Conservation (phyloP, 1,140 invertebrate species). For the Sinonovacula constricta region DNA sequence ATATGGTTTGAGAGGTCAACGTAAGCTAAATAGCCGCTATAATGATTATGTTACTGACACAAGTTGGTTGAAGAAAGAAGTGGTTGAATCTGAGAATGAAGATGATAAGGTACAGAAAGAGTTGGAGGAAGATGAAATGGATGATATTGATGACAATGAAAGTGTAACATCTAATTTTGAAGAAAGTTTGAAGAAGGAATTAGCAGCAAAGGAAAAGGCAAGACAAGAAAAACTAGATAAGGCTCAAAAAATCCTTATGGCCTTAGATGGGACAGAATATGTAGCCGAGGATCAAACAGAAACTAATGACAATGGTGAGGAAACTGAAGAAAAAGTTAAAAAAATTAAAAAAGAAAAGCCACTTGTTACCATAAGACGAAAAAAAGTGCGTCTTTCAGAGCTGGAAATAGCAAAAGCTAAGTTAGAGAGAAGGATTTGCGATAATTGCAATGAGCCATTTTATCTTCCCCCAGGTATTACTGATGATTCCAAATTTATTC, state of each 20-base stretch:
- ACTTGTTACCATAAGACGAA: too few species aligned
- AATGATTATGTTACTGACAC: background rate
- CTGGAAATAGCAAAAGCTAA: too few species aligned
- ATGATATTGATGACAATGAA: background rate
- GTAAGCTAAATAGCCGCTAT: background rate
- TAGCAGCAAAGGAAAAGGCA: background rate
- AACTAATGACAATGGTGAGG: background rate
- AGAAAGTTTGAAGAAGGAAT: background rate
- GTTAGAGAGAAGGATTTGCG: too few species aligned
- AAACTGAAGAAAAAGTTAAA: slow-evolving; percentile 1
- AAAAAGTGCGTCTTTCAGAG: too few species aligned
- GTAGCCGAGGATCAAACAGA: background rate
- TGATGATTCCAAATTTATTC: too few species aligned
- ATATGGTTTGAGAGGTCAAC: background rate
- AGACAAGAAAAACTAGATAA: background rate
- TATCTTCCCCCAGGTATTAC: too few species aligned
- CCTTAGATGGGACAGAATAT: background rate
- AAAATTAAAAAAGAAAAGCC: too few species aligned
- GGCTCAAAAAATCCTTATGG: background rate
- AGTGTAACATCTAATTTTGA: background rate
- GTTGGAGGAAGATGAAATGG: background rate
- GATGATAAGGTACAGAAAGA: background rate
- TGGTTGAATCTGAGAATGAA: background rate
- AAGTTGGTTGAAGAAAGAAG: background rate
- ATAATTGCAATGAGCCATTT: too few species aligned